These are phyloP conservation scores for Athrips mouffetella DNA, from an alignment of 2,888 invertebrate genomes.

Conservation along the genomic window DNA sequence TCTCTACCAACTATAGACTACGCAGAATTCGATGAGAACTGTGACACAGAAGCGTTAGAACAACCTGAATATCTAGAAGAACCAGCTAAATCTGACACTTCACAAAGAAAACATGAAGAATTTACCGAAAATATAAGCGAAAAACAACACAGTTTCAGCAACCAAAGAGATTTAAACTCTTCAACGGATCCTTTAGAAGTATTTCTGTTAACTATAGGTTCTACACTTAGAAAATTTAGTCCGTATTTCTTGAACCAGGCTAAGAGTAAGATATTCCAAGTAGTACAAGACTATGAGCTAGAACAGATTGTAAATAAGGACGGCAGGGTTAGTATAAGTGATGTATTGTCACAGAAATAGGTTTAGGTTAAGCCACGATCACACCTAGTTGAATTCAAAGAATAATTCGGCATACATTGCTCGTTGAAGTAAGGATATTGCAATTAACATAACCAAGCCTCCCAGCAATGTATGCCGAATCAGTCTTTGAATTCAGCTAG, in stretches of 20 bases:
- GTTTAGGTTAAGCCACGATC: too few relatives aligned
- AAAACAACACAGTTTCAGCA: conserved; percentile 20
- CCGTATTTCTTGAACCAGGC: conserved; percentile 67
- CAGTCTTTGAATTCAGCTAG: too few relatives aligned
- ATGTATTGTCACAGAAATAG: too few relatives aligned
- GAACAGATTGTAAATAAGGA: conserved; percentile 57
- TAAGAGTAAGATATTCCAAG: conserved; percentile 66
- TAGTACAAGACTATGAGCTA: conserved; percentile 68
- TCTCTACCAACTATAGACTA: conserved; percentile 6
- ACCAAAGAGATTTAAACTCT: conserved; percentile 14
- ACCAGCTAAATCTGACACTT: conserved; percentile 32
- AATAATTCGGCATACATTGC: too few relatives aligned
- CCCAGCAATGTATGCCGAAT: too few relatives aligned
- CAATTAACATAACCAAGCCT: too few relatives aligned
- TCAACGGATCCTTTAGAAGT: conserved; percentile 58
- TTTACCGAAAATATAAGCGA: conserved; percentile 34
- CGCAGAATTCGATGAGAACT: conserved; percentile 33
- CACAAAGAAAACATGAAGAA: conserved; percentile 41
- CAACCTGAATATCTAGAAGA: conserved; percentile 30
- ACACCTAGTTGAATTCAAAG: too few relatives aligned
- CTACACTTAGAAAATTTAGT: conserved; percentile 55
- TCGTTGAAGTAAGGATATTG: too few relatives aligned
- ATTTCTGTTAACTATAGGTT: conserved; percentile 58
- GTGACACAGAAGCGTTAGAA: background rate
- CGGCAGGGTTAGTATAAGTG: conserved; percentile 22